Conservation (phyloP, 2,797 vertebrate species). For the Characodon lateralis region DNA sequence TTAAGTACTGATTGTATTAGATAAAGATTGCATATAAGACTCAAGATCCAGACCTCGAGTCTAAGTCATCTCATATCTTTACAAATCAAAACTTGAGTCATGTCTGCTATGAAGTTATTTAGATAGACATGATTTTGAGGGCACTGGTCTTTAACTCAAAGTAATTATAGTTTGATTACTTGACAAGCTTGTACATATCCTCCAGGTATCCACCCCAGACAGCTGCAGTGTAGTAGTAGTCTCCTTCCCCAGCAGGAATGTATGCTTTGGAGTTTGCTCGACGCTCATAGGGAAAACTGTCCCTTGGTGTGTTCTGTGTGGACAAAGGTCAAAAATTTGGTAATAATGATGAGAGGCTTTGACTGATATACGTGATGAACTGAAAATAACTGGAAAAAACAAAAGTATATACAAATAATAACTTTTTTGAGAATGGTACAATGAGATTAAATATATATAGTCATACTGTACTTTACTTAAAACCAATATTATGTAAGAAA, state of each 20-base stretch:
- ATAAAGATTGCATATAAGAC: neutral
- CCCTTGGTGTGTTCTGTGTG: slow-evolving; percentile 14
- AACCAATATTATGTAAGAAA: neutral
- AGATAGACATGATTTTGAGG: neutral
- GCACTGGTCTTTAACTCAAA: too few relatives aligned
- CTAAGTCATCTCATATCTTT: neutral
- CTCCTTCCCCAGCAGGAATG: slow-evolving; percentile 75
- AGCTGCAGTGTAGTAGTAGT: slow-evolving; percentile 83
- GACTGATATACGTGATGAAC: neutral
- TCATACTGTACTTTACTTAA: neutral
- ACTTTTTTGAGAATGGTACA: neutral
- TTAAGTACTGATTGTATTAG: neutral
- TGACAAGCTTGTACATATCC: slow-evolving; percentile 74
- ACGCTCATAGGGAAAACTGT: slow-evolving; percentile 79
- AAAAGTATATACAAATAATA: neutral
- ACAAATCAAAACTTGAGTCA: neutral
- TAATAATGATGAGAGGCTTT: neutral
- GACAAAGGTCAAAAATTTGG: neutral
- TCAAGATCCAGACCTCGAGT: neutral
- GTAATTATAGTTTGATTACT: slow-evolving; percentile 15
- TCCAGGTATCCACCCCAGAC: slow-evolving; percentile 77
- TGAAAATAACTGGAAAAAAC: neutral
- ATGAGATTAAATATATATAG: neutral
- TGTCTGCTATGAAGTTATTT: neutral
- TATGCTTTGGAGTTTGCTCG: slow-evolving; percentile 71